A percentile compares a stretch with the other conserved stretches of the same genome.
These are phyloP conservation scores for Brevimyrus niger DNA, from an alignment of 2,113 vertebrate species.

Conservation along the genomic window DNA sequence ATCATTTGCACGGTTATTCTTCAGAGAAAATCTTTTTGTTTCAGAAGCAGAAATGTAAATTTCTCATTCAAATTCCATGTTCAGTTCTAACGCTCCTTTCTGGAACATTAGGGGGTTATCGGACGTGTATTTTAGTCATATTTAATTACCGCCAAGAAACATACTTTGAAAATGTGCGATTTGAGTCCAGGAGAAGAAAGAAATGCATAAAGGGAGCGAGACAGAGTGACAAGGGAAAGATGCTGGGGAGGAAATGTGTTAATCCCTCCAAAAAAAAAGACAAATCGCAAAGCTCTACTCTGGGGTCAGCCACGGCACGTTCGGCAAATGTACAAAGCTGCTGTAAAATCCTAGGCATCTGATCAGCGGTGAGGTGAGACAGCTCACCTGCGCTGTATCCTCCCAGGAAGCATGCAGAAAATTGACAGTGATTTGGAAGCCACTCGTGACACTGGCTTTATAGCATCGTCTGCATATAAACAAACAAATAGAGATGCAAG, in stretches of 20 bases:
- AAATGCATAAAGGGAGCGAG: background rate
- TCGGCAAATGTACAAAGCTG: background rate
- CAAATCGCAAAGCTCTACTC: background rate
- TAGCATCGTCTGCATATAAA: background rate
- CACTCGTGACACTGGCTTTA: background rate
- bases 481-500: background rate
- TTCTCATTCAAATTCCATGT: background rate
- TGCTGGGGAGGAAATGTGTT: background rate
- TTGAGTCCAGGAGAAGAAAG: constrained; percentile 1
- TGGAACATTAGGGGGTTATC: background rate
- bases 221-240: background rate
- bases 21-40: background rate
- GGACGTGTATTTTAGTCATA: background rate
- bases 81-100: background rate
- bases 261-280: background rate
- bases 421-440: background rate
- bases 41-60: background rate
- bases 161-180: background rate
- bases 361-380: background rate
- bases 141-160: background rate
- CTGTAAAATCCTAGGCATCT: background rate
- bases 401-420: background rate
- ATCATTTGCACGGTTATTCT: background rate
- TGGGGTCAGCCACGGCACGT: background rate
- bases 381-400: background rate